Percentiles rank a stretch among this genome's conserved stretches.
phyloP scores from a whole-genome alignment of 1,140 invertebrate species.

The Leptinotarsa defecta region DNA sequence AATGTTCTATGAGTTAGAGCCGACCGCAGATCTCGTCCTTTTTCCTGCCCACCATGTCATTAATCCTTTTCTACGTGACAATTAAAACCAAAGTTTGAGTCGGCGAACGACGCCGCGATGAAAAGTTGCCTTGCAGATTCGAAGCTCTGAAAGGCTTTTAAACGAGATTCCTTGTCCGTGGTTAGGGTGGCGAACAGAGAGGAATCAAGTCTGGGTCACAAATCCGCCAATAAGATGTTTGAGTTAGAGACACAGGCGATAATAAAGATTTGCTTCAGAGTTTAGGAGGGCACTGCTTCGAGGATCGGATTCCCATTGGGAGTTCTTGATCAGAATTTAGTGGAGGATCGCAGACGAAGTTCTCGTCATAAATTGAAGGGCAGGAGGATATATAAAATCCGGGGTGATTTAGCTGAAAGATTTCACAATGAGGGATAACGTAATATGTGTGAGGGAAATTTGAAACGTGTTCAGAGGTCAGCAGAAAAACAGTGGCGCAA shows the following conservation, averaged over 20 bases:
- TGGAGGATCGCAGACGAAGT: conserved; percentile 30
- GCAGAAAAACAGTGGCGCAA: too few relatives aligned
- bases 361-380: conserved; percentile 24
- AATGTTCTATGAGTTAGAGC: too few relatives aligned
- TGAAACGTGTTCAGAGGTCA: too few relatives aligned
- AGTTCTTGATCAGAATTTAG: conserved; percentile 37
- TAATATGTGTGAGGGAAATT: neutral
- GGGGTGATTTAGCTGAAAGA: neutral
- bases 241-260: conserved; percentile 38
- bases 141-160: conserved; percentile 30
- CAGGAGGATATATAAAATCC: neutral
- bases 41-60: too few relatives aligned
- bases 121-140: conserved; percentile 20
- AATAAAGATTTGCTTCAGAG: conserved; percentile 37
- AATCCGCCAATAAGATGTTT: conserved; percentile 41
- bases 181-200: conserved; percentile 30
- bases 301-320: conserved; percentile 35
- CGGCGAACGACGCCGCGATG: neutral
- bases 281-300: conserved; percentile 20
- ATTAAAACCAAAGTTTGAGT: conserved; percentile 29
- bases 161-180: conserved; percentile 27
- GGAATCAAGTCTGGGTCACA: conserved; percentile 33
- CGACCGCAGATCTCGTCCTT: too few relatives aligned
- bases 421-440: neutral
- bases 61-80: neutral